Percentiles rank a stretch among this genome's conserved stretches.
These are phyloP conservation scores for Salticus scenicus DNA, from an alignment of 2,888 invertebrate genomes.

Conservation along the genomic window DNA sequence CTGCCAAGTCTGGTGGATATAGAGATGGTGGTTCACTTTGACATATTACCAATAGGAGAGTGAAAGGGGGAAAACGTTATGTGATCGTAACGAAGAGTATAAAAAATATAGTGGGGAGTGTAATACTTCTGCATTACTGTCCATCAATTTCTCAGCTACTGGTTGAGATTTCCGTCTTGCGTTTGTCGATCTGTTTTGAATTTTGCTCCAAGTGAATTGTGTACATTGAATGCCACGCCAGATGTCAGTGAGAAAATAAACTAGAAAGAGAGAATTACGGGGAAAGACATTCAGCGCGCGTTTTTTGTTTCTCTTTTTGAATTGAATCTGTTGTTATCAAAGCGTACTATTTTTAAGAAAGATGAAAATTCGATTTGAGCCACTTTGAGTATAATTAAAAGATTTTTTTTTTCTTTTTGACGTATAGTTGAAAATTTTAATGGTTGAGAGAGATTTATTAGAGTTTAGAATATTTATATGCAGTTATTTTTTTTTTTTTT, in stretches of 20 bases:
- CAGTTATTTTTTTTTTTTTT: too few relatives aligned
- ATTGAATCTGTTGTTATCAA: too few relatives aligned
- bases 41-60: constrained; percentile 60
- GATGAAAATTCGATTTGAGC: too few relatives aligned
- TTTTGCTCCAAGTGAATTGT: background rate
- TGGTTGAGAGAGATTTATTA: too few relatives aligned
- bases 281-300: background rate
- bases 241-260: background rate
- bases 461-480: too few relatives aligned
- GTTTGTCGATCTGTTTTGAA: constrained; percentile 16
- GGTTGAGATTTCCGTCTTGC: constrained; percentile 12
- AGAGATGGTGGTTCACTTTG: constrained; percentile 33
- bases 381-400: background rate
- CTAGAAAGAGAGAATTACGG: background rate
- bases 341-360: too few relatives aligned
- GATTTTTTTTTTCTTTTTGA: background rate
- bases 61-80: constrained; percentile 46
- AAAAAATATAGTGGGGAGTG: constrained; percentile 43
- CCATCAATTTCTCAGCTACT: constrained; percentile 50
- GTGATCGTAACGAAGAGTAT: constrained; percentile 39
- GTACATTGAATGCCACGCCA: background rate
- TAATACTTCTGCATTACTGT: constrained; percentile 56
- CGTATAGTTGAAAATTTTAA: too few relatives aligned
- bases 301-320: background rate
- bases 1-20: constrained; percentile 44